phyloP scores from a whole-genome alignment of 2,888 invertebrate species.

The Gymnoscelis rufifasciata region DNA sequence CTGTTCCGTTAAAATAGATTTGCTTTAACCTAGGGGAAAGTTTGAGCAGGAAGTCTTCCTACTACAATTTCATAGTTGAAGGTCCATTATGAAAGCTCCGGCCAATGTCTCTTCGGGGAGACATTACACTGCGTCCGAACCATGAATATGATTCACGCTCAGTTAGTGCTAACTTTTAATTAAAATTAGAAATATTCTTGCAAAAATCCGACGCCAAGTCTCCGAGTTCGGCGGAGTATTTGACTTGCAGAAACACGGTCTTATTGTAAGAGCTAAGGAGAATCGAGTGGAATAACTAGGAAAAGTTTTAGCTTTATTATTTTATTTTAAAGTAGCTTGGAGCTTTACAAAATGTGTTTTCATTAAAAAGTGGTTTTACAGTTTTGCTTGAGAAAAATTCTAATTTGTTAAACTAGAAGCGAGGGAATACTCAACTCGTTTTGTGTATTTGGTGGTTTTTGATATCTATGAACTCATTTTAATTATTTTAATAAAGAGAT shows the following conservation, averaged over 20 bases:
- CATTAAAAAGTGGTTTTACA: slow-evolving; percentile 20
- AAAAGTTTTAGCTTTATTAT: slow-evolving; percentile 23
- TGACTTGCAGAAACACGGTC: slow-evolving; percentile 32
- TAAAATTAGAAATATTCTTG: slow-evolving; percentile 54
- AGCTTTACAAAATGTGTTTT: slow-evolving; percentile 21
- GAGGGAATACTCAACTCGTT: background rate
- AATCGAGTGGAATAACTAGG: slow-evolving; percentile 28
- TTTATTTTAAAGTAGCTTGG: slow-evolving; percentile 20
- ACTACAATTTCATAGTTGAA: slow-evolving; percentile 35
- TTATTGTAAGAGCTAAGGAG: slow-evolving; percentile 30
- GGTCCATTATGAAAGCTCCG: slow-evolving; percentile 42
- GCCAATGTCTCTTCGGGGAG: slow-evolving; percentile 54
- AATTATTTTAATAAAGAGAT: no score
- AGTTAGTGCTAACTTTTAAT: slow-evolving; percentile 57
- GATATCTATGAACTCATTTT: no score
- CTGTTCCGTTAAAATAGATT: slow-evolving; percentile 22
- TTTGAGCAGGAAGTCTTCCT: slow-evolving; percentile 34
- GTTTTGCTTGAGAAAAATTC: slow-evolving; percentile 7
- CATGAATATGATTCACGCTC: slow-evolving; percentile 56
- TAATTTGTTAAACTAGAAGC: slow-evolving; percentile 6
- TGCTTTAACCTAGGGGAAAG: slow-evolving; percentile 25
- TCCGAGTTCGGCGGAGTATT: slow-evolving; percentile 28
- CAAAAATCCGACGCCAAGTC: slow-evolving; percentile 39
- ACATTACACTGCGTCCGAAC: slow-evolving; percentile 43
- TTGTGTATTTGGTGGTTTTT: no score